Percentiles rank a stretch among this genome's conserved stretches.
Evolutionary conservation across 2,888 invertebrate species (phyloP).

Genomic region (Ichneumon xanthorius): DNA sequence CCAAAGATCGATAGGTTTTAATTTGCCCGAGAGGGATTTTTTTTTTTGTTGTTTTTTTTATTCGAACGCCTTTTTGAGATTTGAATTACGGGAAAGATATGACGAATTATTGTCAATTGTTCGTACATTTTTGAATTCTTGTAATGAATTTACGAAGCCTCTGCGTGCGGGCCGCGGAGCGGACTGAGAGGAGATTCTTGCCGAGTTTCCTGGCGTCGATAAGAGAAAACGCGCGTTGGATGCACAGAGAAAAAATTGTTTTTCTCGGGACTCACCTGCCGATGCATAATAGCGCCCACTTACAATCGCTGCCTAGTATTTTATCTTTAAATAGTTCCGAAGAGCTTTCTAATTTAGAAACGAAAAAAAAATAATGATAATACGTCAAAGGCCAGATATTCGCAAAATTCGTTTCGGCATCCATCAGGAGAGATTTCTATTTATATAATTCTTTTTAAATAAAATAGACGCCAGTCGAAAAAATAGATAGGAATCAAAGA

Average conservation of each 20-base stretch:
- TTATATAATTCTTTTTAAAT: slow-evolving; percentile 10
- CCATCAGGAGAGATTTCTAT: neutral
- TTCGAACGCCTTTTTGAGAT: neutral
- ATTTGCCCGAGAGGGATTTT: neutral
- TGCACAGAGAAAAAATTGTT: slow-evolving; percentile 6
- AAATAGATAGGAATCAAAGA: slow-evolving; percentile 23
- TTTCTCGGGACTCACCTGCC: slow-evolving; percentile 4
- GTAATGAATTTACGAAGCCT: slow-evolving; percentile 23
- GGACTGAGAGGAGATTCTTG: slow-evolving; percentile 27
- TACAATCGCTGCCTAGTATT: slow-evolving; percentile 42
- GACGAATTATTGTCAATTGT: neutral
- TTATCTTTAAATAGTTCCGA: slow-evolving; percentile 8
- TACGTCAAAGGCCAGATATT: neutral
- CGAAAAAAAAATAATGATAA: slow-evolving; percentile 29
- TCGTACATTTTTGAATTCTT: slow-evolving; percentile 10
- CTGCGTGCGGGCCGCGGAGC: neutral
- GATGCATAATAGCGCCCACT: slow-evolving; percentile 8
- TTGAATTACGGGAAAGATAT: neutral
- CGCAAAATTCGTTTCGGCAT: slow-evolving; percentile 20
- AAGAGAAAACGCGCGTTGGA: slow-evolving; percentile 29
- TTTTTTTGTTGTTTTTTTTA: slow-evolving; percentile 30
- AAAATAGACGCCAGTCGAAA: slow-evolving; percentile 11
- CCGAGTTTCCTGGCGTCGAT: slow-evolving; percentile 1
- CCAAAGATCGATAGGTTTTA: slow-evolving; percentile 11
- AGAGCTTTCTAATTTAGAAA: slow-evolving; percentile 27